These are phyloP conservation scores for Macrotus californicus DNA, from an alignment of 2,113 vertebrate genomes.

Conservation along the genomic window DNA sequence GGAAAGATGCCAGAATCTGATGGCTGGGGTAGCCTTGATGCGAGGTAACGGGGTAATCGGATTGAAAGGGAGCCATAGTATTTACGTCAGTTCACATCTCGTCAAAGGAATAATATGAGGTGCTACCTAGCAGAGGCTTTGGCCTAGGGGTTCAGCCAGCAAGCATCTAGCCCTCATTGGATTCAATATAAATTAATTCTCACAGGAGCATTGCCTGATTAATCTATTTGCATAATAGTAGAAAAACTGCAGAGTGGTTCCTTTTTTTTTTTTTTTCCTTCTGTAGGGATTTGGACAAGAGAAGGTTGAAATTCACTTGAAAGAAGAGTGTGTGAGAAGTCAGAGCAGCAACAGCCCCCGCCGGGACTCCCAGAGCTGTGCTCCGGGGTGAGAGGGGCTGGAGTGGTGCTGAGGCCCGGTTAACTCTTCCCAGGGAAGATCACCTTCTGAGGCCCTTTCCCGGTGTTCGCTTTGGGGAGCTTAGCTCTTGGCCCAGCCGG, in stretches of 20 bases:
- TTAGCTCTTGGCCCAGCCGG: neutral
- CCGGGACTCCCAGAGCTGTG: slow-evolving; percentile 57
- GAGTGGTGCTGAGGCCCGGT: slow-evolving; percentile 17
- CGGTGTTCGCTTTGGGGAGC: neutral
- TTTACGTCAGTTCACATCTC: slow-evolving; percentile 99
- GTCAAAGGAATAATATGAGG: slow-evolving; percentile 95
- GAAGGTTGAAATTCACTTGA: slow-evolving; percentile 83
- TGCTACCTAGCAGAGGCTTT: slow-evolving; percentile 89
- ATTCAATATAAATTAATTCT: slow-evolving; percentile 98
- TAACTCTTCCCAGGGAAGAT: slow-evolving; percentile 11
- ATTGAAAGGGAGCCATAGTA: slow-evolving; percentile 95
- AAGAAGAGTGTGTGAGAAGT: slow-evolving; percentile 82
- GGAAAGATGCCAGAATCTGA: slow-evolving; percentile 90
- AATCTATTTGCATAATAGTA: slow-evolving; percentile 99
- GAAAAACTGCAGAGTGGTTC: slow-evolving; percentile 81
- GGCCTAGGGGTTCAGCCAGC: slow-evolving; percentile 85
- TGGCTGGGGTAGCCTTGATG: slow-evolving; percentile 94
- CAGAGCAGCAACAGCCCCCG: slow-evolving; percentile 76
- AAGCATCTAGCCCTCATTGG: slow-evolving; percentile 89
- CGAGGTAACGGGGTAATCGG: slow-evolving; percentile 96
- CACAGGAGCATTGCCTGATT: slow-evolving; percentile 91
- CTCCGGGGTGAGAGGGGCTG: slow-evolving; percentile 32
- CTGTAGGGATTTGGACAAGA: slow-evolving; percentile 79
- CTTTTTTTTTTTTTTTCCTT: slow-evolving; percentile 61
- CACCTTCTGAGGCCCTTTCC: neutral